A percentile compares a stretch with the other conserved stretches of the same genome.
These are phyloP conservation scores for Poeciliopsis occidentalis DNA, from an alignment of 2,113 vertebrate genomes.

Conservation along the genomic window DNA sequence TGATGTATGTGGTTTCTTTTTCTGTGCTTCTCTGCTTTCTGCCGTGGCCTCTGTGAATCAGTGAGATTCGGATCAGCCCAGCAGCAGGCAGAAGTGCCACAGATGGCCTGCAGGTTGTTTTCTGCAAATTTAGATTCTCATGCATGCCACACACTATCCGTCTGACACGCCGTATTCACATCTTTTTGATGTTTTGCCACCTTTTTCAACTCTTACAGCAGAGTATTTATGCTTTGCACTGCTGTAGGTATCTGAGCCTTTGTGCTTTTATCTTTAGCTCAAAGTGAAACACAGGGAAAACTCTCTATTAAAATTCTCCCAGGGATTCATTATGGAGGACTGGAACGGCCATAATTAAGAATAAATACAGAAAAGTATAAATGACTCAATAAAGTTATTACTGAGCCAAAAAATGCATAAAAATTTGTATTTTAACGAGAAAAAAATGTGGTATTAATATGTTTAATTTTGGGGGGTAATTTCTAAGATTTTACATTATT, in stretches of 20 bases:
- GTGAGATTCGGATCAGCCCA: constrained; percentile 42
- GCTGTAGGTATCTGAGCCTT: too few relatives aligned
- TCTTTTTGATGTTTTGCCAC: not conserved
- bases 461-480: not conserved
- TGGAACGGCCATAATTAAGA: too few relatives aligned
- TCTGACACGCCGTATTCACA: constrained; percentile 1
- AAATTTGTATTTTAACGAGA: not conserved
- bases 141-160: not conserved
- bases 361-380: too few relatives aligned
- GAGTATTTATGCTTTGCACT: constrained; percentile 1
- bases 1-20: constrained; percentile 44
- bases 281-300: too few relatives aligned
- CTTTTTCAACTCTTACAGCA: constrained; percentile 8
- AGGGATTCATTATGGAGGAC: too few relatives aligned
- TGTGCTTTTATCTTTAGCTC: too few relatives aligned
- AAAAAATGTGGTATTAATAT: not conserved
- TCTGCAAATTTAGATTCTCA: constrained; percentile 43
- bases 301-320: too few relatives aligned
- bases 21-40: constrained; percentile 18
- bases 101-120: constrained; percentile 49
- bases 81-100: constrained; percentile 21
- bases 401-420: not conserved
- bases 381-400: not conserved
- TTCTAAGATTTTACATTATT: not conserved
- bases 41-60: constrained; percentile 6